Evolutionary conservation across 2,113 vertebrate genomes (phyloP), one percentile per base, ranked within the genome.

Genomic region (Pseudorhombus dupliciocellatus): DNA sequence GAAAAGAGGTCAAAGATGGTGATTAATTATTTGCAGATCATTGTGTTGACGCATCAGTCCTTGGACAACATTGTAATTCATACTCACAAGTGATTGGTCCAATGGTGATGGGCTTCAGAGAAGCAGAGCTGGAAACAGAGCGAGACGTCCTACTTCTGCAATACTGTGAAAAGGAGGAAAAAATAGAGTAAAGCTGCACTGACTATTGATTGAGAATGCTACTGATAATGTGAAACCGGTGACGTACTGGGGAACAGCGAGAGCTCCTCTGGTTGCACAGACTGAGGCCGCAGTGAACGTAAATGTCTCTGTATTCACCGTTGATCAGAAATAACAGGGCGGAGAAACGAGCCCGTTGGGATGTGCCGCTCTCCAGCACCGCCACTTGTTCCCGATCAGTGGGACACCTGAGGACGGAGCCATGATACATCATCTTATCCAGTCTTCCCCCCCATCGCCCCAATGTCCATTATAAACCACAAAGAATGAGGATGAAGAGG

Each of bases 71-170:
- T 10, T 61, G 12, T 0, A 10, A 26, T 16, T 37, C 4, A 62
- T 24, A 79, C 88, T 89, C 46, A 90, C 85, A 90, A 12, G 20
- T 62, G 21, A 91, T 84, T 9, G 88, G 90, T 59, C 90, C 88
- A 70, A 80, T 16, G 48, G 60, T 83, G 60, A 88, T 0, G 2
- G 61, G 55, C 2, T 46, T 22, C 24, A 71, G 2, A n/a, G n/a
- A 22, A 15, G 44, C 20, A 51, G 73, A 70, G 58, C 14, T 64
- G 30, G 81, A 82, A 61, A 78, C 54, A 10, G 84, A 88, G 46
- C 84, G 88, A 2, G 0, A 2, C 16, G 2, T 44, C 73, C 42
- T 46, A 0, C 22, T 52, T 24, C 21, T 24, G 20, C 50, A 52
- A 24, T 5, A 6, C 50, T 52, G 40, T 60, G 18, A 10, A 15